A percentile compares a stretch with the other conserved stretches of the same genome.
Evolutionary conservation across 2,888 invertebrate genomes (phyloP).

Genomic region (Tanytarsus gracilentus): DNA sequence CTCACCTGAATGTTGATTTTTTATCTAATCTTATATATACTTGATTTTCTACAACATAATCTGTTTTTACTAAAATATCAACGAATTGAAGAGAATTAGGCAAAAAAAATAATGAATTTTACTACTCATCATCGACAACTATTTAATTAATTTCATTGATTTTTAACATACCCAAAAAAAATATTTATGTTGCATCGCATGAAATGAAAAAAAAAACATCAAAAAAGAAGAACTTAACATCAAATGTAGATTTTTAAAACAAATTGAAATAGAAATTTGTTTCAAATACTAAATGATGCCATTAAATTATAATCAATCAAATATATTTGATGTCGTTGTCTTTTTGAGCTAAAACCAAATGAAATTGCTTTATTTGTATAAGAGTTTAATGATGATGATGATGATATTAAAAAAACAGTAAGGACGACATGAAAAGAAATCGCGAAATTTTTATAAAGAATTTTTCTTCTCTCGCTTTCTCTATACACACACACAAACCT

Average conservation of each 20-base stretch:
- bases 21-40: no score
- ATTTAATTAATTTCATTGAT: no score
- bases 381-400: conserved; percentile 7
- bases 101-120: no score
- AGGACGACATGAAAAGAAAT: background rate
- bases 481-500: no score
- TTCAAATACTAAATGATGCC: conserved; percentile 19
- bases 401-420: background rate
- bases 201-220: background rate
- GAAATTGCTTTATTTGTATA: conserved; percentile 27
- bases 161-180: no score
- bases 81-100: no score
- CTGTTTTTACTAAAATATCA: no score
- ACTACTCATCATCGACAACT: no score
- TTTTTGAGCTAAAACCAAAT: conserved; percentile 20
- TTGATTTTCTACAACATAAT: no score
- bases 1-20: conserved; percentile 16
- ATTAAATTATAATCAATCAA: conserved; percentile 15
- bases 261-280: background rate
- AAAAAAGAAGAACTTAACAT: background rate
- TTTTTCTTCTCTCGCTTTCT: no score
- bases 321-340: conserved; percentile 23
- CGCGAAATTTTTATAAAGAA: background rate
- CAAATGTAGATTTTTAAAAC: background rate
- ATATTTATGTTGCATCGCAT: no score